Percentiles rank a stretch among this genome's conserved stretches.
Evolutionary conservation across 2,888 invertebrate genomes (phyloP).

Genomic region (Aromia moschata): DNA sequence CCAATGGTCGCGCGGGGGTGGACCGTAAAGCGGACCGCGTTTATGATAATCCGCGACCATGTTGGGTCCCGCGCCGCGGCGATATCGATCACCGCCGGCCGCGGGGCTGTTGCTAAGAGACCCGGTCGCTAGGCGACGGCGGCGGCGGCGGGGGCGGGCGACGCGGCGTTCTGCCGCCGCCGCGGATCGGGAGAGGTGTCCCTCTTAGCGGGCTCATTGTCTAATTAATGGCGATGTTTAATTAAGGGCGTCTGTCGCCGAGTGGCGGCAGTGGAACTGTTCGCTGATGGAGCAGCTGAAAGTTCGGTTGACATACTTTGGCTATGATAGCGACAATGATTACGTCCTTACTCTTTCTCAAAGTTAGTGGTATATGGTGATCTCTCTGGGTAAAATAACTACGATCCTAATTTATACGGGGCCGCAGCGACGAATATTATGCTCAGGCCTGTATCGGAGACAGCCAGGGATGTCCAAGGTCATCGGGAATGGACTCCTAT

Average conservation of each 20-base stretch:
- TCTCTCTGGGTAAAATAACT: no score
- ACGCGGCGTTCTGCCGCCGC: slow-evolving; percentile 13
- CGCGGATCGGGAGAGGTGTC: not conserved
- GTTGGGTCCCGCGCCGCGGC: slow-evolving; percentile 36
- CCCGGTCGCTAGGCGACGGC: slow-evolving; percentile 33
- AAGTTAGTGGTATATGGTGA: no score
- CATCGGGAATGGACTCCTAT: no score
- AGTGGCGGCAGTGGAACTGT: slow-evolving; percentile 15
- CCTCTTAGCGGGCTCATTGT: slow-evolving; percentile 16
- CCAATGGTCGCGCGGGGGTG: slow-evolving; percentile 37
- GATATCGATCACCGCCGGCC: slow-evolving; percentile 32
- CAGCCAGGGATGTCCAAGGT: no score
- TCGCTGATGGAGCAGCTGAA: no score
- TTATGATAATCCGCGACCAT: slow-evolving; percentile 49
- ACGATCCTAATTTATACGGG: no score
- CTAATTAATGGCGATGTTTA: slow-evolving; percentile 21
- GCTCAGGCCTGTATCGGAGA: no score
- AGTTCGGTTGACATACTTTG: no score
- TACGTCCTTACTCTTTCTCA: no score
- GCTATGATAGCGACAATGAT: no score
- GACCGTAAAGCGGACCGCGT: slow-evolving; percentile 38
- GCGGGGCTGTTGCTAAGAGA: slow-evolving; percentile 37
- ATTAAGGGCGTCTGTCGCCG: slow-evolving; percentile 13
- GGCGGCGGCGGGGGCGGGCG: slow-evolving; percentile 2
- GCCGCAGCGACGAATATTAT: no score